Percentiles rank a stretch among this genome's conserved stretches.
Evolutionary conservation across 1,140 invertebrate species (phyloP).

Genomic region (Campodea augens): DNA sequence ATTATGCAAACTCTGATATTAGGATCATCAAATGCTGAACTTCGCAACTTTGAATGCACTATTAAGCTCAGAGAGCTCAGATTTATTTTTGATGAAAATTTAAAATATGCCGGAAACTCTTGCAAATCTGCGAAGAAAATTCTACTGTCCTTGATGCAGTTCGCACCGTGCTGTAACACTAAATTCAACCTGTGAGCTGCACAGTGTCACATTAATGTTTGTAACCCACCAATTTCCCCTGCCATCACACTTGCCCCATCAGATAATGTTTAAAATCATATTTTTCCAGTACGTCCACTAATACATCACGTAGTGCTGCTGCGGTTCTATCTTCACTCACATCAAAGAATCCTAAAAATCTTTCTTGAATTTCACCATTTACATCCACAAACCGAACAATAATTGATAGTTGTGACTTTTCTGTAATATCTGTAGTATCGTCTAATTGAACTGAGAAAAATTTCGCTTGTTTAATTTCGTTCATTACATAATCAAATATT

Average conservation of each 20-base stretch:
- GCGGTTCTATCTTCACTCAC: conserved; percentile 9
- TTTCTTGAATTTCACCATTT: conserved; percentile 7
- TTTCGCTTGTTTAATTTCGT: conserved; percentile 4
- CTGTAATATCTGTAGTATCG: conserved; percentile 10
- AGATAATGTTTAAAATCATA: conserved; percentile 7
- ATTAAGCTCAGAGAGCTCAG: conserved; percentile 1
- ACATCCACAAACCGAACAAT: conserved; percentile 8
- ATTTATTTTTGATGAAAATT: conserved; percentile 8
- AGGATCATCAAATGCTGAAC: too few relatives aligned
- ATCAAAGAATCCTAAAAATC: conserved; percentile 10
- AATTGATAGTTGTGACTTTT: conserved; percentile 8
- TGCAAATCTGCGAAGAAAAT: conserved; percentile 9
- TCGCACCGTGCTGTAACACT: conserved; percentile 3
- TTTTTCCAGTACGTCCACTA: conserved; percentile 5
- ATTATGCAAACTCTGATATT: too few relatives aligned
- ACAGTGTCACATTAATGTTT: conserved; percentile 8
- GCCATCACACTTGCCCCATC: conserved; percentile 11
- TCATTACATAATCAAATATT: conserved; percentile 4
- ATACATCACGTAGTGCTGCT: conserved; percentile 1
- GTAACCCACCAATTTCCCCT: conserved; percentile 7
- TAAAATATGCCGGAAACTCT: conserved; percentile 9
- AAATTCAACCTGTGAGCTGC: conserved; percentile 9
- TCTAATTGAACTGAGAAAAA: conserved; percentile 11
- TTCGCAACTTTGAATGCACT: not conserved
- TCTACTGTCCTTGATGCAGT: conserved; percentile 1